phyloP scores from a whole-genome alignment of 2,888 invertebrate genomes.

The Sturmia bella region DNA sequence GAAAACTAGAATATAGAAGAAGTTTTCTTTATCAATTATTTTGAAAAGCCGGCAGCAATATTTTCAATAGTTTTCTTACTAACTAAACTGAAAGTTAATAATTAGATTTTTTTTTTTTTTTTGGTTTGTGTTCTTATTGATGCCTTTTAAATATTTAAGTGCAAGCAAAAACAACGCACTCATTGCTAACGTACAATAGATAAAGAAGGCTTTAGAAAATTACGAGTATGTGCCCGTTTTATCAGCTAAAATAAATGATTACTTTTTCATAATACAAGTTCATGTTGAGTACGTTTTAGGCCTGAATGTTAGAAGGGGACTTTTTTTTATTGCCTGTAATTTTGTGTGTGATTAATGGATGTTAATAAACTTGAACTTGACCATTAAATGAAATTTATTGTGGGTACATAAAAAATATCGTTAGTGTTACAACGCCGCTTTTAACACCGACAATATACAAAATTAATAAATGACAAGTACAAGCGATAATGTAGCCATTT shows the following conservation, averaged over 20 bases:
- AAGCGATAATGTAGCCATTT: constrained; percentile 23
- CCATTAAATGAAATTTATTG: constrained; percentile 32
- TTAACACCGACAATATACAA: background rate
- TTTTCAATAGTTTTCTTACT: too few relatives aligned
- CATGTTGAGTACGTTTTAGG: constrained; percentile 9
- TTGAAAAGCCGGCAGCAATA: too few relatives aligned
- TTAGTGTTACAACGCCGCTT: too few relatives aligned
- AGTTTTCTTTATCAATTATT: too few relatives aligned
- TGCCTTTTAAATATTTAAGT: too few relatives aligned
- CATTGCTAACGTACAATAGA: too few relatives aligned
- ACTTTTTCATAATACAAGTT: background rate
- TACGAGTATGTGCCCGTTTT: background rate
- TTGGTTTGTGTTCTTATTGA: too few relatives aligned
- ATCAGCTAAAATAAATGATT: constrained; percentile 3
- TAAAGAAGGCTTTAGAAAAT: too few relatives aligned
- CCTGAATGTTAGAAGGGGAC: background rate
- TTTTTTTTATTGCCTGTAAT: background rate
- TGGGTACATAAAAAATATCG: background rate
- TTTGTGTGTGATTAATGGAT: constrained; percentile 47
- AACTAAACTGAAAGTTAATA: too few relatives aligned
- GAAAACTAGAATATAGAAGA: too few relatives aligned
- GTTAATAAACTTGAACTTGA: constrained; percentile 69
- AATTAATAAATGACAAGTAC: background rate
- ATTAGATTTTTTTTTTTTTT: too few relatives aligned
- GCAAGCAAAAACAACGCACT: too few relatives aligned